phyloP scores from a whole-genome alignment of 2,888 invertebrate species.

The Argyresthia goedartella region DNA sequence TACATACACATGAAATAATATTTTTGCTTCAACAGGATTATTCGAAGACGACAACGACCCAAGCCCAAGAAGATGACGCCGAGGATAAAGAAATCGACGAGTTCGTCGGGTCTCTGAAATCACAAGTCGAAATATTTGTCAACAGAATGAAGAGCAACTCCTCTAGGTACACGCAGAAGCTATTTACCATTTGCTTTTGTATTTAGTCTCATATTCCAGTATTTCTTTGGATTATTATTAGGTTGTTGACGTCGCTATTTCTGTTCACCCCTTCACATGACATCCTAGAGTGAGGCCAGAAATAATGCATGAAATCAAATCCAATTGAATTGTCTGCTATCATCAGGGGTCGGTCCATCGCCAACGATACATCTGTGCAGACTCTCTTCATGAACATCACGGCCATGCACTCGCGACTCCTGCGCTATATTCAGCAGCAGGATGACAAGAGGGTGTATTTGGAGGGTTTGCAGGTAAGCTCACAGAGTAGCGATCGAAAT shows the following conservation, averaged over 20 bases:
- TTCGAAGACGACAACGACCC: constrained; percentile 29
- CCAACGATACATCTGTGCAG: constrained; percentile 97
- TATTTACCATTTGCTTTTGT: too few relatives aligned
- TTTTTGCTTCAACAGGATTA: constrained; percentile 35
- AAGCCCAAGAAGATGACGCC: constrained; percentile 60
- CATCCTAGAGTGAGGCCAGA: too few relatives aligned
- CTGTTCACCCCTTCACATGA: too few relatives aligned
- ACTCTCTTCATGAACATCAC: constrained; percentile 97
- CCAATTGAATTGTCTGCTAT: too few relatives aligned
- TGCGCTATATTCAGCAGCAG: constrained; percentile 91
- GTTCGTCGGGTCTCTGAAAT: constrained; percentile 87
- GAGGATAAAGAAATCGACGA: constrained; percentile 88
- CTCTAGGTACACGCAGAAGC: constrained; percentile 69
- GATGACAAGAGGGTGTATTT: constrained; percentile 88
- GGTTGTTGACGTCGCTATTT: too few relatives aligned
- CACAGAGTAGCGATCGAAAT: background rate
- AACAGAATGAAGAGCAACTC: constrained; percentile 99
- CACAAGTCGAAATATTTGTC: constrained; percentile 96
- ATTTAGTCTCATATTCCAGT: too few relatives aligned
- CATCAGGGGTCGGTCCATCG: constrained; percentile 91
- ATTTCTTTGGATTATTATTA: too few relatives aligned
- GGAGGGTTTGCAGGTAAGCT: constrained; percentile 82
- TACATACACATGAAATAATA: constrained; percentile 10
- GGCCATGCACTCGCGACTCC: constrained; percentile 93
- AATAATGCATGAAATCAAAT: too few relatives aligned